Conservation (phyloP, 2,113 vertebrate genomes). For the human (Homo sapiens) region GRCh38 chr1:117839001-117839500, state of each 20-base stretch:
- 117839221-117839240: not conserved
- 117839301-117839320: not conserved
- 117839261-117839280: slow-evolving; percentile 2
- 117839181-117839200: not conserved
- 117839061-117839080: not conserved
- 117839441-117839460: not conserved
- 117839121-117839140: not conserved
- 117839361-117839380: not conserved
- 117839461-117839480: too few relatives aligned
- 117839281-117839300: not conserved
- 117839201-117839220: not conserved
- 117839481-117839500: too few relatives aligned
- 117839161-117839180: not conserved
- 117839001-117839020: not conserved
- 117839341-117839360: not conserved
- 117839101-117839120: not conserved
- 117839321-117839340: not conserved
- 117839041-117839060: not conserved
- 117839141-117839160: not conserved
- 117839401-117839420: not conserved
- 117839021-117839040: not conserved
- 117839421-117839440: not conserved
- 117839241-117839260: not conserved
- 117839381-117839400: not conserved
- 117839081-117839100: not conserved